Percentiles rank a stretch among this genome's conserved stretches.
These are phyloP conservation scores for Xylocampa areola DNA, from an alignment of 2,888 invertebrate genomes.

Conservation along the genomic window DNA sequence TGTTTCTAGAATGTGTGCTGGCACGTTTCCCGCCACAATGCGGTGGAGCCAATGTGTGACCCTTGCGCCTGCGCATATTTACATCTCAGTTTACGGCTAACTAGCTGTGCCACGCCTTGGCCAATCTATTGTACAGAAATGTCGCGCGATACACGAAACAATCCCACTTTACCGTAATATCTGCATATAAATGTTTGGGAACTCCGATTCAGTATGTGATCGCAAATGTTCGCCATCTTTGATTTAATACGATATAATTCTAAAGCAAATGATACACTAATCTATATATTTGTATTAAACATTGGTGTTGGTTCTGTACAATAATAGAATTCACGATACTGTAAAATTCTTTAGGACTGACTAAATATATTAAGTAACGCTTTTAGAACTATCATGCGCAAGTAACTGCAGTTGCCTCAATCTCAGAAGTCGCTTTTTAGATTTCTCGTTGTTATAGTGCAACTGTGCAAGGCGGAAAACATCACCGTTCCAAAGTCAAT, in stretches of 20 bases:
- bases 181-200: conserved; percentile 84
- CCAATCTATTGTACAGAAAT: conserved; percentile 87
- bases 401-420: no score
- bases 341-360: no score
- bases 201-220: conserved; percentile 69
- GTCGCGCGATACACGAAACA: conserved; percentile 82
- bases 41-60: conserved; percentile 49
- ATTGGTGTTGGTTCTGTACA: no score
- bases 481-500: no score
- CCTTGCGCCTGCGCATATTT: conserved; percentile 74
- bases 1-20: conserved; percentile 19
- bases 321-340: no score
- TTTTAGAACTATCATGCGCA: no score
- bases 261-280: conserved; percentile 25
- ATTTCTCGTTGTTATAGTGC: no score
- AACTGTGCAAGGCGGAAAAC: no score
- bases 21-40: conserved; percentile 46
- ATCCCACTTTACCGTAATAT: conserved; percentile 83
- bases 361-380: no score
- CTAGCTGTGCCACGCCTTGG: conserved; percentile 73
- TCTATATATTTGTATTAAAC: conserved; percentile 27
- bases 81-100: conserved; percentile 77
- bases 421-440: no score
- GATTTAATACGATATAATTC: conserved; percentile 37
- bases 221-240: conserved; percentile 51